Evolutionary conservation across 2,113 vertebrate species (phyloP).

Genomic region (Progne subis): DNA sequence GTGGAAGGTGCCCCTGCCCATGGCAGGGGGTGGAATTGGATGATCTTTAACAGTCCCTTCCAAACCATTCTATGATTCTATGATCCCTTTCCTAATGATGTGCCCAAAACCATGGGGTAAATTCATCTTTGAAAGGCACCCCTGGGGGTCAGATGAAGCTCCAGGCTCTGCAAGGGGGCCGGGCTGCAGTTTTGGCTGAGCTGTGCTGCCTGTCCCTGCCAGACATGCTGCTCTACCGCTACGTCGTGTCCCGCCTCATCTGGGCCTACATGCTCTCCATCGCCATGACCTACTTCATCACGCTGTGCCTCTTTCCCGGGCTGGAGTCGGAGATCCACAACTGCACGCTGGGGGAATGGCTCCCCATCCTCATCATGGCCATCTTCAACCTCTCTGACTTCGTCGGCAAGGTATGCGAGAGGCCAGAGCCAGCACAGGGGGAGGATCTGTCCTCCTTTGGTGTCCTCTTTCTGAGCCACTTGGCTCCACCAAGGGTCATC

Average conservation of each 20-base stretch:
- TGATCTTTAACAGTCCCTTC: not conserved
- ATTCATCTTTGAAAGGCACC: not conserved
- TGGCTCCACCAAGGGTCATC: not conserved
- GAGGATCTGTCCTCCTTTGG: not conserved
- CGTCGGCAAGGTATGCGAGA: slow-evolving; percentile 89
- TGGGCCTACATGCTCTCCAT: slow-evolving; percentile 98
- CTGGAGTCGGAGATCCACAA: slow-evolving; percentile 95
- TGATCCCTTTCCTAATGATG: not conserved
- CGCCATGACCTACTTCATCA: slow-evolving; percentile 96
- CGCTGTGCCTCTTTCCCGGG: slow-evolving; percentile 93
- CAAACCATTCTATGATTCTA: not conserved
- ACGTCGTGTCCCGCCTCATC: slow-evolving; percentile 90
- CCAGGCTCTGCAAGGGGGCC: not conserved
- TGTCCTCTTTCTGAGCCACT: not conserved
- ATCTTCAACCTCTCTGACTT: slow-evolving; percentile 98
- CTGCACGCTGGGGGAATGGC: slow-evolving; percentile 89
- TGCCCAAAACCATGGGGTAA: not conserved
- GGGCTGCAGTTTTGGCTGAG: not conserved
- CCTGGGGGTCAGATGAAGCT: not conserved
- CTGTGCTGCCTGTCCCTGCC: not conserved
- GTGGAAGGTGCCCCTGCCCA: not conserved
- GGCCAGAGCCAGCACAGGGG: accelerated
- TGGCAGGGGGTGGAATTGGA: not conserved
- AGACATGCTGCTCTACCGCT: slow-evolving; percentile 96
- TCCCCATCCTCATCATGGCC: slow-evolving; percentile 99